phyloP scores from a whole-genome alignment of 2,113 vertebrate genomes.

The Neogobius melanostomus region DNA sequence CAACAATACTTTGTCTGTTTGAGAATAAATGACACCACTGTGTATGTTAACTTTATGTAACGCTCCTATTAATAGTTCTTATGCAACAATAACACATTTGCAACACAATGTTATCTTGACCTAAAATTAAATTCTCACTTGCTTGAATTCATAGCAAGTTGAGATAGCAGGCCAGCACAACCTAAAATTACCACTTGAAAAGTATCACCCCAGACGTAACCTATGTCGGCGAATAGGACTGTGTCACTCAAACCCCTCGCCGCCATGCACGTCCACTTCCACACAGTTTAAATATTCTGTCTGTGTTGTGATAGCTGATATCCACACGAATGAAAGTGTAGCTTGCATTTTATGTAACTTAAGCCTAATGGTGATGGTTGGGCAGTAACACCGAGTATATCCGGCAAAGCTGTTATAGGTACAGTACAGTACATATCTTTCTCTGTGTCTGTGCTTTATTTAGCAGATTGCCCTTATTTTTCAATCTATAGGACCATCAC shows the following conservation, averaged over 20 bases:
- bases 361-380: background rate
- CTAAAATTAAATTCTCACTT: background rate
- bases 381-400: background rate
- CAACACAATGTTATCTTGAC: constrained; percentile 16
- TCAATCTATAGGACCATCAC: no score
- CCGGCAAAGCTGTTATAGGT: background rate
- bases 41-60: background rate
- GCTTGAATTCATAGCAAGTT: background rate
- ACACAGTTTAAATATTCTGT: background rate
- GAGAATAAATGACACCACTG: background rate
- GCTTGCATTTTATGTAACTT: constrained; percentile 7
- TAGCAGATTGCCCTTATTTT: background rate
- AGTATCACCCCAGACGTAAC: constrained; percentile 39
- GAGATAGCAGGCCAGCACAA: constrained; percentile 17
- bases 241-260: constrained; percentile 9
- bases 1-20: background rate
- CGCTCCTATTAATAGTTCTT: background rate
- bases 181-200: constrained; percentile 50
- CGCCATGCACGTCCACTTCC: background rate
- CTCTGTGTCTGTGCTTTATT: background rate
- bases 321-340: background rate
- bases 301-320: constrained; percentile 32
- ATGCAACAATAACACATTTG: background rate
- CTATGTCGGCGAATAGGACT: constrained; percentile 14
- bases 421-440: background rate